A percentile compares a stretch with the other conserved stretches of the same genome.
Conservation (phyloP, 2,797 vertebrate species). For the Helicolenus hilgendorfi region DNA sequence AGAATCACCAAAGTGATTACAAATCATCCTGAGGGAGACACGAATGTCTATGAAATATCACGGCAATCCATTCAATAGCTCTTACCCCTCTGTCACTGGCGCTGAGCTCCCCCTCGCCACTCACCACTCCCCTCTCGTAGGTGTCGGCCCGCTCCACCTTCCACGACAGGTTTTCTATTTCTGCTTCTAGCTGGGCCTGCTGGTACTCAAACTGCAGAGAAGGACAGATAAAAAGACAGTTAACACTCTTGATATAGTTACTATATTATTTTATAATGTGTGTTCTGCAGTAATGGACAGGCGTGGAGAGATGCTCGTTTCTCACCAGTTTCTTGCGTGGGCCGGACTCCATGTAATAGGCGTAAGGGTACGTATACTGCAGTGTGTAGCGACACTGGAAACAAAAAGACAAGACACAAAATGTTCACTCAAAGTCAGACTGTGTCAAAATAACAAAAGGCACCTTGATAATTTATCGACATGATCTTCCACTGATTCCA, state of each 20-base stretch:
- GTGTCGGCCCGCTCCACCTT: conserved; percentile 98
- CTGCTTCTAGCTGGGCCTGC: conserved; percentile 98
- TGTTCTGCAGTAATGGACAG: background rate
- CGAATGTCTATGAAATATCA: background rate
- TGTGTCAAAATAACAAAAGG: background rate
- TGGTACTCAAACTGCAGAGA: conserved; percentile 97
- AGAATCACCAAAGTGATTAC: no score
- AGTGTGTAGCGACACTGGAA: conserved; percentile 97
- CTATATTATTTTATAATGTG: background rate
- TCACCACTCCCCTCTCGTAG: conserved; percentile 95
- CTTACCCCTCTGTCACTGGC: conserved; percentile 92
- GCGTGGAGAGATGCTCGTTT: background rate
- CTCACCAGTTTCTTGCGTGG: conserved; percentile 99
- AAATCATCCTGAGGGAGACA: background rate
- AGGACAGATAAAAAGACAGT: background rate
- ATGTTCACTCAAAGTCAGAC: background rate
- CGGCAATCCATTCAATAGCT: background rate
- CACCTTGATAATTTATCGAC: rapidly evolving
- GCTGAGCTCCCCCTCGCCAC: conserved; percentile 89
- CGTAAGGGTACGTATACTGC: conserved; percentile 99
- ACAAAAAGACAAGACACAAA: background rate
- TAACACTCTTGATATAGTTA: background rate
- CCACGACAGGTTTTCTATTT: conserved; percentile 99
- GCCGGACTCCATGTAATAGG: conserved; percentile 99
- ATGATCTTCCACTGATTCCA: background rate